Evolutionary conservation across 2,113 vertebrate genomes (phyloP).

Genomic region (Tenebrosternarchus preto): DNA sequence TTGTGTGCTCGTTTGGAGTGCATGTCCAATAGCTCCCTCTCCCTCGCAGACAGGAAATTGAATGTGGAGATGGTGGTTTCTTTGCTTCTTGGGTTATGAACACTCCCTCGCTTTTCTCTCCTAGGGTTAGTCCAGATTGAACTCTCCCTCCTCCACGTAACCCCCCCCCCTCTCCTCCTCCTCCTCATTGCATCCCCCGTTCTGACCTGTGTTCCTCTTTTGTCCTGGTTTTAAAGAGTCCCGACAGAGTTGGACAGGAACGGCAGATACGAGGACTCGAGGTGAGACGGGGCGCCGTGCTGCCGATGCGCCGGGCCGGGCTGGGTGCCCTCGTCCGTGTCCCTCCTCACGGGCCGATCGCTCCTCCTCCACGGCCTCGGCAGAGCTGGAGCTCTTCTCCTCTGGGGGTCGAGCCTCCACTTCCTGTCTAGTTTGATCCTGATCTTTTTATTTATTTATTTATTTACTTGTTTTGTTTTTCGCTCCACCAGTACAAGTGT

Average conservation of each 20-base stretch:
- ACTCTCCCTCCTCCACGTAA: neutral
- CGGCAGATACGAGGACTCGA: slow-evolving; percentile 99
- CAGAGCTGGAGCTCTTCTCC: slow-evolving; percentile 17
- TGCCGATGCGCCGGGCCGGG: slow-evolving; percentile 2
- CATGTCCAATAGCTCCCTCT: slow-evolving; percentile 33
- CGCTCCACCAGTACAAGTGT: too few relatives aligned
- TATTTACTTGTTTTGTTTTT: too few relatives aligned
- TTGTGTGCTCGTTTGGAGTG: slow-evolving; percentile 8
- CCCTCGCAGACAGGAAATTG: slow-evolving; percentile 28
- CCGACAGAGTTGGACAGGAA: slow-evolving; percentile 98
- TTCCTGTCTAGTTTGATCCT: neutral
- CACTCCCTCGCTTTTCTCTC: neutral
- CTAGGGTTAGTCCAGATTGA: neutral
- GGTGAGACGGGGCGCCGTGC: slow-evolving; percentile 85
- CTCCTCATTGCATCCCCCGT: neutral
- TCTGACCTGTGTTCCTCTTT: slow-evolving; percentile 35
- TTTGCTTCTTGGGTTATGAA: neutral
- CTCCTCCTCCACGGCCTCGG: neutral
- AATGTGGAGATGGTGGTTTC: slow-evolving; percentile 7
- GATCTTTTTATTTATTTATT: neutral
- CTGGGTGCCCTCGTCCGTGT: neutral
- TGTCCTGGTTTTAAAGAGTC: slow-evolving; percentile 77
- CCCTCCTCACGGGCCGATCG: neutral
- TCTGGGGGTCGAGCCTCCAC: neutral
- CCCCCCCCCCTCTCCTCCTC: neutral